These are phyloP conservation scores for Parazoanthus darwini DNA, from an alignment of 92 coral and sea anemone genomes.

Conservation along the genomic window DNA sequence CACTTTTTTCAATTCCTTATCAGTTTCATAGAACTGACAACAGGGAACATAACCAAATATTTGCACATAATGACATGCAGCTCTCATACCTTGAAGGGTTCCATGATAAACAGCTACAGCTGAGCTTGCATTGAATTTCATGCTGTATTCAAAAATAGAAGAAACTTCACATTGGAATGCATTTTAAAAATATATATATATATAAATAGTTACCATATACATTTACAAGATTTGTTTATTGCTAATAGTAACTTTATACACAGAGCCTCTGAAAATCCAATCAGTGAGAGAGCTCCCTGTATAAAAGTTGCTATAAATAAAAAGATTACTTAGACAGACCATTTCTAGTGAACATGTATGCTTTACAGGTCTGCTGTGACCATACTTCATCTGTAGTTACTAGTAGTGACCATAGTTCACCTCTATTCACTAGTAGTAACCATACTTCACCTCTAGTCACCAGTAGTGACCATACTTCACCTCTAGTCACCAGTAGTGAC, in stretches of 20 bases:
- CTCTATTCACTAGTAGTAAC: conserved; percentile 66
- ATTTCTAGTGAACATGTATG: no score
- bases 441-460: conserved; percentile 40
- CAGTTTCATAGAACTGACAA: neutral
- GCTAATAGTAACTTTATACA: no score
- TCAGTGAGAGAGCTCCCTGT: no score
- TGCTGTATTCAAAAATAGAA: conserved; percentile 53
- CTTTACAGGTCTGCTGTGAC: no score
- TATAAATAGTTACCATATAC: no score
- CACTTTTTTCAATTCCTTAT: neutral
- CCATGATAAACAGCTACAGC: conserved; percentile 98
- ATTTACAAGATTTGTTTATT: no score
- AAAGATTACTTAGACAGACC: no score
- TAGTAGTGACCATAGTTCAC: neutral
- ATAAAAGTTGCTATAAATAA: no score
- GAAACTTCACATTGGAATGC: neutral
- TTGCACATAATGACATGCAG: neutral
- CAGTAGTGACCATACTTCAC: neutral
- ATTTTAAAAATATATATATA: no score
- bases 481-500: no score
- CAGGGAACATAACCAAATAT: neutral
- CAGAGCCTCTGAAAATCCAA: no score
- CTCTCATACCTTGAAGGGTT: conserved; percentile 85
- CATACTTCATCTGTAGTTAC: neutral
- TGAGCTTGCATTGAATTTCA: conserved; percentile 90